Base-by-base conservation (phyloP, 2,113 vertebrate species). In the Picathartes gymnocephalus region DNA sequence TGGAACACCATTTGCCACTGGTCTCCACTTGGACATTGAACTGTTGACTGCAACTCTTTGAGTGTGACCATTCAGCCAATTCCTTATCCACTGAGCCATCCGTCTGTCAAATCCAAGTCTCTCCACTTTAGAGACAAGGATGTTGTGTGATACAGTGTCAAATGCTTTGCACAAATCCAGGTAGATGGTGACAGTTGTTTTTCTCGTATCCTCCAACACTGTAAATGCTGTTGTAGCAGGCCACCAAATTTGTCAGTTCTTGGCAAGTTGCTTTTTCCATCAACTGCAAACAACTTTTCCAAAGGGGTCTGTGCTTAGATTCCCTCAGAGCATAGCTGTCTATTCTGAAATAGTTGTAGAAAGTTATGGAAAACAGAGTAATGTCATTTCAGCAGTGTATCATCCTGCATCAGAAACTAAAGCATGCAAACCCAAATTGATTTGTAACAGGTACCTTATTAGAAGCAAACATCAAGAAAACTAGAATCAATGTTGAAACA, bases 401-500 rank as follows among this genome's bases (percentile, higher is more conserved):
- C 95, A 90, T 96, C 94, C 94, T 92, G 95, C 96, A 97, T 97
- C 97, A 97, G 96, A 98, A 98, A 97, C 74, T 95, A 97, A 98
- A 98, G 96, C 95, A 97, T 97, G 97, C 97, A 98, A 98, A 98
- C 96, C 50, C 72, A 97, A 98, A 98, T 98, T 98, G 97, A 98
- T 98, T 98, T 98, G 97, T 98, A 99, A 98, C 98, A 98, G 98
- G 98, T 98, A 97, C 98, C 96, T 98, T 98, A 98, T 98, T 98
- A 98, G 98, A 98, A 98, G 98, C 97, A 98, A 98, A 97, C 98
- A 98, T 97, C 97, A 97, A 98, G 98, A 97, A 98, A 98, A 98
- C 97, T 98, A 97, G 98, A 99, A 99, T 99, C 98, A 99, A 99
- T 99, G 98, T 98, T 98, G 98, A 99, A 98, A 99, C 98, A 99